Evolutionary conservation across 2,888 invertebrate genomes (phyloP).

Genomic region (Pseudanteris insignis): DNA sequence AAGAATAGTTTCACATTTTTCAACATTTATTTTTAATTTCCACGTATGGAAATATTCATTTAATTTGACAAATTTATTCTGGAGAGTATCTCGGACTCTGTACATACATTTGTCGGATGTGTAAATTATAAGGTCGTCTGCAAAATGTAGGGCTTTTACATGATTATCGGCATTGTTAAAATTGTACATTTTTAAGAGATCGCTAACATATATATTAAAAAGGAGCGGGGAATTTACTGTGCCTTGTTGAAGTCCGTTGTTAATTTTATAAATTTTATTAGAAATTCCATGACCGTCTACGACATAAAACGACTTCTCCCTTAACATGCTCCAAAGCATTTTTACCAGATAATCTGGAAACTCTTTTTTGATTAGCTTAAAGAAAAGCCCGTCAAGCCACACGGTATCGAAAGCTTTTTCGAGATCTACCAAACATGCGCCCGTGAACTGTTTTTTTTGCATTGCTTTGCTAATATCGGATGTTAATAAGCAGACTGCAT

Average conservation of each 20-base stretch:
- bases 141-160: constrained; percentile 1
- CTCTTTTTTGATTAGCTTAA: constrained; percentile 2
- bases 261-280: neutral
- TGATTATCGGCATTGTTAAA: neutral
- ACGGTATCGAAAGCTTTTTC: constrained; percentile 20
- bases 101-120: neutral
- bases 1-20: constrained; percentile 3
- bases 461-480: constrained; percentile 22
- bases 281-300: neutral
- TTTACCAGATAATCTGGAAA: neutral
- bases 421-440: constrained; percentile 8
- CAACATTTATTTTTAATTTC: constrained; percentile 8
- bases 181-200: constrained; percentile 1
- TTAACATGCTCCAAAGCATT: neutral
- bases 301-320: constrained; percentile 4
- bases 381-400: constrained; percentile 13
- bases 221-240: constrained; percentile 1
- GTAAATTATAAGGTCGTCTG: constrained; percentile 12
- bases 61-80: constrained; percentile 1
- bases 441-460: neutral
- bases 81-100: neutral
- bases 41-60: neutral
- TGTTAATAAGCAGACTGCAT: constrained; percentile 27
- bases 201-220: constrained; percentile 13
- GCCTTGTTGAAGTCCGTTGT: constrained; percentile 9